phyloP scores from a whole-genome alignment of 2,888 invertebrate species.

The Pachymerium ferrugineum region DNA sequence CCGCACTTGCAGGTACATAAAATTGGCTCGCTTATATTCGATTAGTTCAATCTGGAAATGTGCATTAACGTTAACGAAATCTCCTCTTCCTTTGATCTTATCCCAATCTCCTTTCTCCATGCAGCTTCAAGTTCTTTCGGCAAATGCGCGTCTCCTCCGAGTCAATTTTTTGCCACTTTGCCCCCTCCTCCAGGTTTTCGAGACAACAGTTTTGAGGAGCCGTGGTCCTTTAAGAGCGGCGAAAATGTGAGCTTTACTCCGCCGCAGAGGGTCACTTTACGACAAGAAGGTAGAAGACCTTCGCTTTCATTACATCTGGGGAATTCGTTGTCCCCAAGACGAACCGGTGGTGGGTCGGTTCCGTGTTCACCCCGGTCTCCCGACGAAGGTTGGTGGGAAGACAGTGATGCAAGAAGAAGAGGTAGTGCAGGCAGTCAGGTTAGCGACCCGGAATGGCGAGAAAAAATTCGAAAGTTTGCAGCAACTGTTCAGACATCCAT shows the following conservation, averaged over 20 bases:
- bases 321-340: background rate
- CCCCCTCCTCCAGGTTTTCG: conserved; percentile 25
- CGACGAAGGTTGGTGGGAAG: conserved; percentile 17
- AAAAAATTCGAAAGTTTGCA: conserved; percentile 27
- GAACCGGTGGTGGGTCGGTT: background rate
- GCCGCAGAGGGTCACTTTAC: background rate
- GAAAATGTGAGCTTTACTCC: conserved; percentile 1
- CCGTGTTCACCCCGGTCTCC: conserved; percentile 28
- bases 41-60: background rate
- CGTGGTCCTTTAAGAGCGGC: conserved; percentile 5
- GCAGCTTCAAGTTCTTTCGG: background rate
- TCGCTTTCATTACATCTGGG: background rate
- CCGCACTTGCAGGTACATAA: conserved; percentile 23
- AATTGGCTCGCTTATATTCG: background rate
- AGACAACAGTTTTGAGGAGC: conserved; percentile 21
- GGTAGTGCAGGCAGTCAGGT: conserved; percentile 24
- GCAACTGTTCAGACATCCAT: conserved; percentile 30
- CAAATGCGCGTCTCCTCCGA: background rate
- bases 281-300: background rate
- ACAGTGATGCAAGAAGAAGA: background rate
- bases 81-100: background rate
- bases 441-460: conserved; percentile 27
- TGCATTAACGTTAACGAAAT: background rate
- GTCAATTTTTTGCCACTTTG: background rate
- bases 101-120: background rate